phyloP scores from a whole-genome alignment of 2,888 invertebrate species.

The Alloscopus bannaensis region DNA sequence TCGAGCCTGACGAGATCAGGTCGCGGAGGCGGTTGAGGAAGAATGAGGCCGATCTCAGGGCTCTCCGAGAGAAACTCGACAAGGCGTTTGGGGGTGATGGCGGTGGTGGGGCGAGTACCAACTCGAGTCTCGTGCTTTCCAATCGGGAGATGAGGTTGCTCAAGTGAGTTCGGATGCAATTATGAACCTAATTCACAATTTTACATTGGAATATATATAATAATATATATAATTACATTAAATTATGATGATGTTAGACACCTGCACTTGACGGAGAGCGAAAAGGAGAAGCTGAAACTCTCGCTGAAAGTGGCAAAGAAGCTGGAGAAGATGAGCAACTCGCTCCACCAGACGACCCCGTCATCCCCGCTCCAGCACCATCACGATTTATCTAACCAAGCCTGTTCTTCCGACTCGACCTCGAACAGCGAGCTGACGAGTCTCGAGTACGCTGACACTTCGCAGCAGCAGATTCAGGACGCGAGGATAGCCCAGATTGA shows the following conservation, averaged over 20 bases:
- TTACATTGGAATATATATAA: neutral
- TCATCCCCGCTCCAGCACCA: neutral
- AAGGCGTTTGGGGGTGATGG: slow-evolving; percentile 76
- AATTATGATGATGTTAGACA: slow-evolving; percentile 78
- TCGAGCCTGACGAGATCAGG: slow-evolving; percentile 90
- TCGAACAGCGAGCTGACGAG: slow-evolving; percentile 84
- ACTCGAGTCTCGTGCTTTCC: slow-evolving; percentile 89
- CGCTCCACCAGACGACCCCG: slow-evolving; percentile 75
- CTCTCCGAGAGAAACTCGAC: slow-evolving; percentile 85
- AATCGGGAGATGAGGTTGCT: slow-evolving; percentile 93
- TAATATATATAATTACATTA: neutral
- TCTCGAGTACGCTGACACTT: slow-evolving; percentile 92
- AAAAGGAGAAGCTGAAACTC: slow-evolving; percentile 92
- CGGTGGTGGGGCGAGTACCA: slow-evolving; percentile 76
- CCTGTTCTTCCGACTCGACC: slow-evolving; percentile 76
- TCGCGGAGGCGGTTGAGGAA: slow-evolving; percentile 91
- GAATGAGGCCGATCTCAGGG: slow-evolving; percentile 89
- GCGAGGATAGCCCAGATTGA: slow-evolving; percentile 91
- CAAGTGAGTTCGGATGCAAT: slow-evolving; percentile 76
- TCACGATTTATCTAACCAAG: neutral
- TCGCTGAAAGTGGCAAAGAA: slow-evolving; percentile 95
- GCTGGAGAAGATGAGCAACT: slow-evolving; percentile 89
- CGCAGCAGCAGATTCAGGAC: slow-evolving; percentile 83
- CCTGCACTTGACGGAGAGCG: slow-evolving; percentile 92
- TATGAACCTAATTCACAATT: slow-evolving; percentile 34